Conservation (phyloP, 2,797 vertebrate genomes). For the Pampus argenteus region DNA sequence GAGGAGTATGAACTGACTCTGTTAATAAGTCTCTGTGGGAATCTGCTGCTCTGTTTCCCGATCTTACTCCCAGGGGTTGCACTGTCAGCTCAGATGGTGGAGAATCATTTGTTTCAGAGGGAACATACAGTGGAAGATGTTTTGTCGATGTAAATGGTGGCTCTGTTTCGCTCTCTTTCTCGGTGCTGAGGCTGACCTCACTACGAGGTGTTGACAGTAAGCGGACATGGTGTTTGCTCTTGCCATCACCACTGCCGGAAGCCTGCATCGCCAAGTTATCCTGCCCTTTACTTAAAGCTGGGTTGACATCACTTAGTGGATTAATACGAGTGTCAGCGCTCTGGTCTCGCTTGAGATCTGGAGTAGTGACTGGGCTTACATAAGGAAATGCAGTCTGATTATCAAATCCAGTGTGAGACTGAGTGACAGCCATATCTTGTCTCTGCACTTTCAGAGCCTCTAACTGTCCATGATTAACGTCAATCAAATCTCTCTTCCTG, state of each 20-base stretch:
- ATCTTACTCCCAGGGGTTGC: slow-evolving; percentile 71
- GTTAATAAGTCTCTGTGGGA: slow-evolving; percentile 75
- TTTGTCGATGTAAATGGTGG: slow-evolving; percentile 71
- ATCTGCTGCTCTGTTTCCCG: slow-evolving; percentile 66
- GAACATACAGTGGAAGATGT: slow-evolving; percentile 60
- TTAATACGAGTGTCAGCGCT: slow-evolving; percentile 57
- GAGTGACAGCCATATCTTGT: slow-evolving; percentile 76
- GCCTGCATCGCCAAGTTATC: slow-evolving; percentile 54
- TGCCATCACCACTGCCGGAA: slow-evolving; percentile 51
- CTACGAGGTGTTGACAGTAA: slow-evolving; percentile 73
- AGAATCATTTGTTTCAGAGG: slow-evolving; percentile 71
- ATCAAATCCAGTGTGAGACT: slow-evolving; percentile 72
- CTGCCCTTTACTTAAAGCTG: slow-evolving; percentile 61
- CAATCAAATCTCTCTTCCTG: slow-evolving; percentile 86
- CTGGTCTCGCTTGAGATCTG: slow-evolving; percentile 67
- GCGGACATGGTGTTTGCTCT: slow-evolving; percentile 73
- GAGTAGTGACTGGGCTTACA: slow-evolving; percentile 69
- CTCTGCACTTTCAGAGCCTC: slow-evolving; percentile 75
- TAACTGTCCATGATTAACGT: slow-evolving; percentile 81
- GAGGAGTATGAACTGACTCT: slow-evolving; percentile 69
- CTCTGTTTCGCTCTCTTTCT: slow-evolving; percentile 75
- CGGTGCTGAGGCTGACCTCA: slow-evolving; percentile 67
- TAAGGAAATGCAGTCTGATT: slow-evolving; percentile 80
- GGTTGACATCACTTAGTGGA: slow-evolving; percentile 58
- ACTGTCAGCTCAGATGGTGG: slow-evolving; percentile 71